Evolutionary conservation across 2,113 vertebrate genomes (phyloP).

Genomic region (Chloroceryle aenea): DNA sequence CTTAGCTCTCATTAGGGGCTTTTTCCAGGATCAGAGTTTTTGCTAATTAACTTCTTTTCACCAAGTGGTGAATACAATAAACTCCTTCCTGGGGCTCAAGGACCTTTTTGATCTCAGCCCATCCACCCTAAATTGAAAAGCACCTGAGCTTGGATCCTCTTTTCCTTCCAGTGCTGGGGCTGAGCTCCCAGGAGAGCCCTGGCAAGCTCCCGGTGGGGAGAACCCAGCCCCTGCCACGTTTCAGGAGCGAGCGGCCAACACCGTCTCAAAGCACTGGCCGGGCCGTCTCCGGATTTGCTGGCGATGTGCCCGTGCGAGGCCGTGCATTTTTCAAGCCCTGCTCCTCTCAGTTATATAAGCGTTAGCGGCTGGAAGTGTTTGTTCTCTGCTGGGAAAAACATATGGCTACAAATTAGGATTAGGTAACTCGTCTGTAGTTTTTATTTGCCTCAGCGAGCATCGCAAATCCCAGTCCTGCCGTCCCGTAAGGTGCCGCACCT

Average conservation of each 20-base stretch:
- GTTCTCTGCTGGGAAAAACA: constrained; percentile 12
- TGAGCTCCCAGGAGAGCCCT: not conserved
- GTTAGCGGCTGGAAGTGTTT: constrained; percentile 23
- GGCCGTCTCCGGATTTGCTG: not conserved
- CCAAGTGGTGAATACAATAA: not conserved
- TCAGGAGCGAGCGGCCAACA: rapidly evolving
- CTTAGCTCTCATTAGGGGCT: constrained; percentile 10
- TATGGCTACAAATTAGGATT: constrained; percentile 12
- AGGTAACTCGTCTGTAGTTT: not conserved
- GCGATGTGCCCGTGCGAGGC: not conserved
- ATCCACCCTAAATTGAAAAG: not conserved
- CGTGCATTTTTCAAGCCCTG: not conserved
- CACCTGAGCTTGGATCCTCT: not conserved
- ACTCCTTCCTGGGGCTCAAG: not conserved
- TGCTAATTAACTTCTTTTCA: not conserved
- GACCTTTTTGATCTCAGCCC: not conserved
- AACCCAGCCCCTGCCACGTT: rapidly evolving
- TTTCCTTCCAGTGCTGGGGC: not conserved
- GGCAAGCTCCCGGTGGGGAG: not conserved
- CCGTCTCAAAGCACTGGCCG: not conserved
- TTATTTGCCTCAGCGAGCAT: not conserved
- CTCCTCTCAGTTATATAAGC: not conserved
- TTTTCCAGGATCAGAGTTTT: not conserved
- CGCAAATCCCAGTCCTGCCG: not conserved
- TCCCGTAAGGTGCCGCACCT: not conserved